Evolutionary conservation across 1,140 invertebrate genomes (phyloP), one percentile per base, ranked within the genome.

Genomic region (Hypsibius dujardini): DNA sequence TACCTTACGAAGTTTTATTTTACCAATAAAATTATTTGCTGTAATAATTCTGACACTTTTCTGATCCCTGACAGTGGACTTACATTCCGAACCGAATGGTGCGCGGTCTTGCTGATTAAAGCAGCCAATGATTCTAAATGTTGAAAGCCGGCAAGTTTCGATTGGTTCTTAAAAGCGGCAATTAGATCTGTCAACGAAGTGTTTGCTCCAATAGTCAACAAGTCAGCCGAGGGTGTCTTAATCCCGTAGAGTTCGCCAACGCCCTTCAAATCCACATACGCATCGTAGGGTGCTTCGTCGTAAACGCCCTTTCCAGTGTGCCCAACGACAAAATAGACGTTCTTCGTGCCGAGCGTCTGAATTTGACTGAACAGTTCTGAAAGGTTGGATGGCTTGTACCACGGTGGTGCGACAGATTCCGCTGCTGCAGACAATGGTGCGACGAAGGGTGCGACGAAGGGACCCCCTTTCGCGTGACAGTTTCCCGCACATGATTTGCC

Each of bases 371-470:
- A 56, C 7, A 56, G 50, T 7, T 56, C 50, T 12, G 7, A 7
- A 7, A 56, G n/a, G n/a, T n/a, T 56, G 7, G 7, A 12, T 56
- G 50, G 50, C 7, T 56, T 56, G 50, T 56, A n/a, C 50, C 50
- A 56, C 7, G 50, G 7, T 12, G 50, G 50, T n/a, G 50, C 50
- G 7, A 56, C 50, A 56, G 7, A 7, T n/a, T 56, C 7, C 7
- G n/a, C 50, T 56, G 50, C 7, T 12, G 50, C 50, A 7, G 50
- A n/a, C n/a, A 56, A 56, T 12, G 50, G 50, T 56, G 7, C n/a
- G 7, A 46, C 76, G 74, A 46, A 73, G 28, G 28, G 28, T 28
- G 28, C 28, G 28, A 28, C 28, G 28, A 28, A 28, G 28, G 28
- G 28, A 0, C 28, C 28, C 28, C 0, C 28, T 28, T 28, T 28